Conservation (phyloP, 1,140 invertebrate species). For the Rhyacophila brunnea region DNA sequence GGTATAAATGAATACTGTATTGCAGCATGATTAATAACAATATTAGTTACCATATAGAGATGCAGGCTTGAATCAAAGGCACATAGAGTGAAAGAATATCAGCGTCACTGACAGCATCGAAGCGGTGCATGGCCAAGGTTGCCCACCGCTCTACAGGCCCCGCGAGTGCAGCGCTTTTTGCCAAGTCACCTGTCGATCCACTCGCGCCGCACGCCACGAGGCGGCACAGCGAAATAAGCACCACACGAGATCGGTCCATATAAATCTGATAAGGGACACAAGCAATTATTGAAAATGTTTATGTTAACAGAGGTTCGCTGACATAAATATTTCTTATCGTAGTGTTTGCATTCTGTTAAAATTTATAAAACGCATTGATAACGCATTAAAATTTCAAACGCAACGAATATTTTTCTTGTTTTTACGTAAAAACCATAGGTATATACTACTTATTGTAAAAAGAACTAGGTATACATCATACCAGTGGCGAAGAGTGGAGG, state of each 20-base stretch:
- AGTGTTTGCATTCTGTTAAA: no score
- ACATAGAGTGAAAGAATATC: constrained; percentile 65
- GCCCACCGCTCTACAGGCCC: constrained; percentile 66
- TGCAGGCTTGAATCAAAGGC: constrained; percentile 67
- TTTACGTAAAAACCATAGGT: no score
- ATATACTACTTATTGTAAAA: no score
- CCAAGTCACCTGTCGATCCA: constrained; percentile 40
- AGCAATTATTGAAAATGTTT: not conserved
- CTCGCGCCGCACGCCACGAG: constrained; percentile 62
- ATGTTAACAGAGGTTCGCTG: no score
- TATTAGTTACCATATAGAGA: constrained; percentile 62
- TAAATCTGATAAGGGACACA: constrained; percentile 54
- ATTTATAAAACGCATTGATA: no score
- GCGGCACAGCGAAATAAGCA: constrained; percentile 69
- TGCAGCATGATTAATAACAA: no score
- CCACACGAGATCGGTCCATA: constrained; percentile 66
- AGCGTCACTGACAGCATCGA: constrained; percentile 64
- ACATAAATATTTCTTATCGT: no score
- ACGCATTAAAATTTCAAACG: no score
- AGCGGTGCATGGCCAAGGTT: constrained; percentile 64
- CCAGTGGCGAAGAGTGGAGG: no score
- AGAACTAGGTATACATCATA: no score
- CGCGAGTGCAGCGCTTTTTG: constrained; percentile 53
- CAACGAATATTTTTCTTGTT: no score
- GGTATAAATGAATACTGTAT: no score